A percentile compares a stretch with the other conserved stretches of the same genome.
Evolutionary conservation across 2,888 invertebrate genomes (phyloP).

Genomic region (Diaprepes abbreviatus): DNA sequence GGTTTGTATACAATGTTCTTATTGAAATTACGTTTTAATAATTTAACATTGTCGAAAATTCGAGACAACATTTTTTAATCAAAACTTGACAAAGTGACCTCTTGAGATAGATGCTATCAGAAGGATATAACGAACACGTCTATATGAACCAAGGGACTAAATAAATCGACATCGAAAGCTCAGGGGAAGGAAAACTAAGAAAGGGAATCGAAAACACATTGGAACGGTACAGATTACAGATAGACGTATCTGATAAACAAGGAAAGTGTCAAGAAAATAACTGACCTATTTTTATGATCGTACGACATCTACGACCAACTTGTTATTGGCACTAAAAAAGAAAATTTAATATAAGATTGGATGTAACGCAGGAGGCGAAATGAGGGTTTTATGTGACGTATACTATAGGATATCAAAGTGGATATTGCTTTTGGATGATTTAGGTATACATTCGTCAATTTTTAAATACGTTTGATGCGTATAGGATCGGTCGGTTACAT

Average conservation of each 20-base stretch:
- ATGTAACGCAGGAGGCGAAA: conserved; percentile 26
- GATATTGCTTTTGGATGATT: conserved; percentile 18
- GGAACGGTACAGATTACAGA: conserved; percentile 26
- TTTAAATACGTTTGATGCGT: not conserved
- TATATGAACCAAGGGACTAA: conserved; percentile 29
- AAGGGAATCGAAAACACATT: conserved; percentile 29
- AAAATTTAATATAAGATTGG: conserved; percentile 42
- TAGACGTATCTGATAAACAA: conserved; percentile 40
- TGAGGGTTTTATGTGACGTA: conserved; percentile 29
- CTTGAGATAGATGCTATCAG: conserved; percentile 22
- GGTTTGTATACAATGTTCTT: no score
- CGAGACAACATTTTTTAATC: not conserved
- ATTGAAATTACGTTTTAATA: no score
- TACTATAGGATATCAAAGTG: conserved; percentile 9
- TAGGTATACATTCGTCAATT: conserved; percentile 11
- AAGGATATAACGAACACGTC: conserved; percentile 27
- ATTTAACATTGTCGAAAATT: no score
- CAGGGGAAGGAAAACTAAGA: conserved; percentile 20
- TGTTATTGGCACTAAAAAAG: conserved; percentile 39
- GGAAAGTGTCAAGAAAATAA: conserved; percentile 42
- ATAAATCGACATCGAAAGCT: conserved; percentile 19
- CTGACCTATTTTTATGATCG: conserved; percentile 45
- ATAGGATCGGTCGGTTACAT: no score
- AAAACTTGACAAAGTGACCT: conserved; percentile 11
- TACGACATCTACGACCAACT: conserved; percentile 39